Evolutionary conservation across 2,888 invertebrate species (phyloP).

Genomic region (Andrena bicolor): DNA sequence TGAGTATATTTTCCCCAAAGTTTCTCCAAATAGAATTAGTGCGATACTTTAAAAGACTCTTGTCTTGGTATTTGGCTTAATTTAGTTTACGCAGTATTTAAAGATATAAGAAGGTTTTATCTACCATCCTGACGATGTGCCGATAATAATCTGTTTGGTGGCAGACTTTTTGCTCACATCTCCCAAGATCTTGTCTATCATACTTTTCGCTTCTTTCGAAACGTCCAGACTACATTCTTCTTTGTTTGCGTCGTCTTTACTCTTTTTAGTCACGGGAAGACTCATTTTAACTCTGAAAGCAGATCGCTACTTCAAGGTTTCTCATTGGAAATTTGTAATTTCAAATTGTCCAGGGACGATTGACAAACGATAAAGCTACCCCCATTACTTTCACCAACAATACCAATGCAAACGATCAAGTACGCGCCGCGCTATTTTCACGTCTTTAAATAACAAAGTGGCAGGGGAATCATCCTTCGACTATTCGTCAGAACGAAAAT

Average conservation of each 20-base stretch:
- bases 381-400: background rate
- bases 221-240: slow-evolving; percentile 86
- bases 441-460: slow-evolving; percentile 49
- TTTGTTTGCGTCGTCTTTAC: slow-evolving; percentile 78
- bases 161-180: slow-evolving; percentile 95
- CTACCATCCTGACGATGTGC: slow-evolving; percentile 95
- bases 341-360: background rate
- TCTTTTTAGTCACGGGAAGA: slow-evolving; percentile 78
- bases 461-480: slow-evolving; percentile 23
- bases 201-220: slow-evolving; percentile 88
- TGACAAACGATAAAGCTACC: background rate
- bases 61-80: background rate
- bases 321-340: background rate
- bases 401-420: background rate
- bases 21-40: too few relatives aligned
- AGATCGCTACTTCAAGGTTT: background rate
- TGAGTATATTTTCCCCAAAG: background rate
- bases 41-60: too few relatives aligned
- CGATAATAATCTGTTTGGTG: slow-evolving; percentile 94
- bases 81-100: background rate
- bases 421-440: slow-evolving; percentile 26
- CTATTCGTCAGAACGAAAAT: slow-evolving; percentile 58
- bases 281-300: slow-evolving; percentile 78
- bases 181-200: slow-evolving; percentile 90
- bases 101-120: background rate